Percentiles rank a stretch among this genome's conserved stretches.
phyloP scores from a whole-genome alignment of 2,888 invertebrate species.

The Chrysina gloriosa region DNA sequence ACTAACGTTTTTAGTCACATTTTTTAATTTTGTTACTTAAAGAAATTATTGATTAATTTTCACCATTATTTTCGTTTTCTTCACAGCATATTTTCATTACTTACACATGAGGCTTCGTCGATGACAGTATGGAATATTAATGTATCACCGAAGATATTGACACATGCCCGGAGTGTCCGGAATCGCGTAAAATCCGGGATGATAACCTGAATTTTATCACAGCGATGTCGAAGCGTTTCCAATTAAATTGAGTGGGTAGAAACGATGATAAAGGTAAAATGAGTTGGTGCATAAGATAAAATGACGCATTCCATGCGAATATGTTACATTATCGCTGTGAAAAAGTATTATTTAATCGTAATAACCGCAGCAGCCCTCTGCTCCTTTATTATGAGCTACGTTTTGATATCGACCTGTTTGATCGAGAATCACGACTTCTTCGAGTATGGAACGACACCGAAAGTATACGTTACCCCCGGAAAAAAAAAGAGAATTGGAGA shows the following conservation, averaged over 20 bases:
- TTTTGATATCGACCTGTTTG: constrained; percentile 28
- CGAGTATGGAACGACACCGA: not conserved
- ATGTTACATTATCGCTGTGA: constrained; percentile 30
- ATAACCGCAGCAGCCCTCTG: constrained; percentile 14
- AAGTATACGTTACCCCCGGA: not conserved
- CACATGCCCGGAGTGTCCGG: constrained; percentile 22
- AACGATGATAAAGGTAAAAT: constrained; percentile 22
- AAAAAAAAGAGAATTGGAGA: not conserved
- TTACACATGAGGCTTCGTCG: not conserved
- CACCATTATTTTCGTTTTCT: not conserved
- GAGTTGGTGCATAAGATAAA: constrained; percentile 26
- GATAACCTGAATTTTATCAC: constrained; percentile 22
- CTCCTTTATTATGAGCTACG: constrained; percentile 31
- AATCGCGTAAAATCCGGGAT: not conserved
- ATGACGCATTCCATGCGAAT: constrained; percentile 27
- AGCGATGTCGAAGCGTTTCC: constrained; percentile 11
- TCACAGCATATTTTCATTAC: not conserved
- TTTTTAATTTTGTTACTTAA: too few relatives aligned
- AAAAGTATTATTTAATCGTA: constrained; percentile 20
- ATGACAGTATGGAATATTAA: not conserved
- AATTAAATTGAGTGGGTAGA: constrained; percentile 16
- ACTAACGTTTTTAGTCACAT: too few relatives aligned
- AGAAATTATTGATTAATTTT: too few relatives aligned
- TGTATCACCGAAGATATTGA: constrained; percentile 9
- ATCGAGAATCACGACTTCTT: not conserved